Evolutionary conservation across 2,797 vertebrate species (phyloP), one percentile per base, ranked within the genome.

Genomic region (Oreochromis mossambicus): DNA sequence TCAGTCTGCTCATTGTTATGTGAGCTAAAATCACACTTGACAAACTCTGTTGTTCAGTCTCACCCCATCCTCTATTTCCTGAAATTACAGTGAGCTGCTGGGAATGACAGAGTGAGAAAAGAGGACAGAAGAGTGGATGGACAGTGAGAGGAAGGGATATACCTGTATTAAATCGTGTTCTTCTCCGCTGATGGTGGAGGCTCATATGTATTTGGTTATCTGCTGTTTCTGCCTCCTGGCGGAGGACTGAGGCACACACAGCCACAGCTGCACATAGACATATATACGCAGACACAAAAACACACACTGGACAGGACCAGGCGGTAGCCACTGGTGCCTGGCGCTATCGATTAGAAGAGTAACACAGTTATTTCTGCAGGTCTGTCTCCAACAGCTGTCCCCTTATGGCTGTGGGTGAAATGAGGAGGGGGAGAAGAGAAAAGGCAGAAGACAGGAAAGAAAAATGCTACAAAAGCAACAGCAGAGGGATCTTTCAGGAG

Each of bases 341-440:
- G 93, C 87, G 87, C 75, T 91, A 96, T 96, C 83, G 96, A 96
- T 96, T 95, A 87, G 88, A 93, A 70, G 81, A 92, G 93, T 93
- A 93, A 95, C 93, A 95, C 89, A 91, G 95, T 95, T 95, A 95
- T 95, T 95, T 94, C 92, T 94, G 93, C 90, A 89, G 92, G 89
- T 95, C 92, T 92, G 93, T 92, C 92, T 92, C 91, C 86, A 88
- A 89, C 92, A 92, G 87, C 91, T 93, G 93, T 93, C 90, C 91
- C 91, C 86, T 79, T 51, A 84, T 90, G 88, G 86, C 87, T 24
- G 70, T 2, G 3, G 80, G 81, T 85, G 88, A 68, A 87, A 87
- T 83, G 58, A 83, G 78, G 32, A 84, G 21, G 24, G 21, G 54
- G 66, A 38, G 21, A 9, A 36, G 17, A 5, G 10, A 43, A 9